phyloP scores from a whole-genome alignment of 2,888 invertebrate species.

The Augiades crinisus region DNA sequence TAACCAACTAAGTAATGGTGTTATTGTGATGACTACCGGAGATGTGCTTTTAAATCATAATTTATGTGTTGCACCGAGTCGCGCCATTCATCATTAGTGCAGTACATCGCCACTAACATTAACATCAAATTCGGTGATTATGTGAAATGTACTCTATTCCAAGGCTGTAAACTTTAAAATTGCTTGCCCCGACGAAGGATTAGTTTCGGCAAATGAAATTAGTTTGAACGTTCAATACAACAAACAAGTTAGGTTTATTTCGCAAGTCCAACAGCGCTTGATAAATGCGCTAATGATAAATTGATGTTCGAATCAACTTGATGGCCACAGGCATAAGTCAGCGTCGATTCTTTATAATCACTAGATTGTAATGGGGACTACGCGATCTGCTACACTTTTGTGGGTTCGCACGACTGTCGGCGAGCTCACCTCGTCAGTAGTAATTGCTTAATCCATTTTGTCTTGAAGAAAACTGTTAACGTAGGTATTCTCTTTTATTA shows the following conservation, averaged over 20 bases:
- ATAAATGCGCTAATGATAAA: conserved; percentile 27
- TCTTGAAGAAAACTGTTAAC: no score
- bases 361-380: conserved; percentile 24
- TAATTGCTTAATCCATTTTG: conserved; percentile 6
- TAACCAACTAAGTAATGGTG: conserved; percentile 2
- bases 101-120: conserved; percentile 1
- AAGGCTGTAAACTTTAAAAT: conserved; percentile 4
- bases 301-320: conserved; percentile 17
- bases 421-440: conserved; percentile 4
- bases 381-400: conserved; percentile 7
- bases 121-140: not conserved
- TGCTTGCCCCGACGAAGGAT: not conserved
- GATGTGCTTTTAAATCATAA: conserved; percentile 10
- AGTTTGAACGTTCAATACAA: conserved; percentile 17
- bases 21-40: conserved; percentile 8
- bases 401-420: conserved; percentile 3
- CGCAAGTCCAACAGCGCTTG: conserved; percentile 19
- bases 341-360: conserved; percentile 12
- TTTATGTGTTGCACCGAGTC: conserved; percentile 8
- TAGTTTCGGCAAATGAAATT: conserved; percentile 25
- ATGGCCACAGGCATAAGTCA: conserved; percentile 20
- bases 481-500: no score
- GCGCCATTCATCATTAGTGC: conserved; percentile 9
- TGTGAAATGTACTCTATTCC: not conserved
- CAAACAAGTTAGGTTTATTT: conserved; percentile 28